phyloP scores from a whole-genome alignment of 30 jellyfish, hydroid and myxozoan genomes.

The Aurelia aurita region DNA sequence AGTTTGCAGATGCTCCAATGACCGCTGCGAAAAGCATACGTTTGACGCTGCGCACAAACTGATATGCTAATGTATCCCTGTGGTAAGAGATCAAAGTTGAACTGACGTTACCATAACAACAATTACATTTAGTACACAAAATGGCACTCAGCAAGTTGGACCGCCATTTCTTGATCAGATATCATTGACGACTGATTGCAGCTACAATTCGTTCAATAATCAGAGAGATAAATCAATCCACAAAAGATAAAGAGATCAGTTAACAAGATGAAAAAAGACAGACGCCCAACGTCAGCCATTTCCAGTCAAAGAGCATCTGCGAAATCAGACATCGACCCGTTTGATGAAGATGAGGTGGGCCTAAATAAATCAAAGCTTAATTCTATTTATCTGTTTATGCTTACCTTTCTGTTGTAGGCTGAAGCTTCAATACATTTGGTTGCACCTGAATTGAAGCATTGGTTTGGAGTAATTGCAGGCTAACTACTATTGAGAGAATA shows the following conservation, averaged over 20 bases:
- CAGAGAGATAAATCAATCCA: neutral
- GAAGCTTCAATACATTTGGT: too few relatives aligned
- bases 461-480: too few relatives aligned
- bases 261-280: constrained; percentile 60
- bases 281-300: constrained; percentile 83
- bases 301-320: constrained; percentile 57
- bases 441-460: too few relatives aligned
- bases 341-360: constrained; percentile 86
- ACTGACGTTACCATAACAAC: constrained; percentile 40
- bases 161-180: too few relatives aligned
- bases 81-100: neutral
- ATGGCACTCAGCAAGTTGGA: constrained; percentile 44
- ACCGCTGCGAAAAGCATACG: neutral
- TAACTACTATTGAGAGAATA: too few relatives aligned
- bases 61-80: constrained; percentile 5
- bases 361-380: too few relatives aligned
- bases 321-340: constrained; percentile 78
- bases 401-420: too few relatives aligned
- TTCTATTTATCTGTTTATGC: too few relatives aligned
- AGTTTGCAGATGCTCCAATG: too few relatives aligned
- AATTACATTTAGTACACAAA: constrained; percentile 32
- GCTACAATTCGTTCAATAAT: too few relatives aligned
- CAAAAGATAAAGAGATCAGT: neutral
- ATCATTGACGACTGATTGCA: too few relatives aligned
- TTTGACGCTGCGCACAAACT: neutral